A percentile compares a stretch with the other conserved stretches of the same genome.
These are phyloP conservation scores for Penelope pileata DNA, from an alignment of 2,113 vertebrate genomes.

Conservation along the genomic window DNA sequence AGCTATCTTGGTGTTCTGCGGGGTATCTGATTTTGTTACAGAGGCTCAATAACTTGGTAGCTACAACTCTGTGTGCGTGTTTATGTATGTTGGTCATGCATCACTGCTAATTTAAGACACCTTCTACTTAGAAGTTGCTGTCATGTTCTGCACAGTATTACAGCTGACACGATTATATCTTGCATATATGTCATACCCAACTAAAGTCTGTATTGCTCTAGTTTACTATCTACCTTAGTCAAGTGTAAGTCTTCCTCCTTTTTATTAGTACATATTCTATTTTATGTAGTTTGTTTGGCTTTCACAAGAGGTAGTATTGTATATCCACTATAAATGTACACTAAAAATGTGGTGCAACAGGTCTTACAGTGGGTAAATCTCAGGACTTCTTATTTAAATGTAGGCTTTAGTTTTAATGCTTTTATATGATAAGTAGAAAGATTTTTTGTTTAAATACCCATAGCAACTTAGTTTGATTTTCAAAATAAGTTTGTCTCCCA, in stretches of 20 bases:
- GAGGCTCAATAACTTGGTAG: neutral
- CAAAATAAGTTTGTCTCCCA: neutral
- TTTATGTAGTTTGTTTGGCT: neutral
- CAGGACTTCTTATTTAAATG: neutral
- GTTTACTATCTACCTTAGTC: neutral
- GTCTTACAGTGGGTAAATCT: neutral
- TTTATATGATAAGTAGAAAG: neutral
- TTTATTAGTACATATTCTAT: neutral
- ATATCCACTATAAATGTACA: too few relatives aligned
- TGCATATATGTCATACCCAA: neutral
- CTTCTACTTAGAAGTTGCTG: neutral
- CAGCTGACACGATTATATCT: neutral
- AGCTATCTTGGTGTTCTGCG: neutral
- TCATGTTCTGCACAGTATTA: neutral
- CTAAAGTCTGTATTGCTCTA: neutral
- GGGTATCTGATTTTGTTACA: neutral
- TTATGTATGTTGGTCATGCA: neutral
- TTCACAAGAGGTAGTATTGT: neutral
- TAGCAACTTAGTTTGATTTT: neutral
- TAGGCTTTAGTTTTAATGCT: neutral
- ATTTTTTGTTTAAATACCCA: neutral
- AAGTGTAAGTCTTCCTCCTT: neutral
- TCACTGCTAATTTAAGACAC: neutral
- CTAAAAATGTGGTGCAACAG: neutral
- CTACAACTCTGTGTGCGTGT: accelerated